These are phyloP conservation scores for Coelinius sp. DNA, from an alignment of 2,888 invertebrate genomes.

Conservation along the genomic window DNA sequence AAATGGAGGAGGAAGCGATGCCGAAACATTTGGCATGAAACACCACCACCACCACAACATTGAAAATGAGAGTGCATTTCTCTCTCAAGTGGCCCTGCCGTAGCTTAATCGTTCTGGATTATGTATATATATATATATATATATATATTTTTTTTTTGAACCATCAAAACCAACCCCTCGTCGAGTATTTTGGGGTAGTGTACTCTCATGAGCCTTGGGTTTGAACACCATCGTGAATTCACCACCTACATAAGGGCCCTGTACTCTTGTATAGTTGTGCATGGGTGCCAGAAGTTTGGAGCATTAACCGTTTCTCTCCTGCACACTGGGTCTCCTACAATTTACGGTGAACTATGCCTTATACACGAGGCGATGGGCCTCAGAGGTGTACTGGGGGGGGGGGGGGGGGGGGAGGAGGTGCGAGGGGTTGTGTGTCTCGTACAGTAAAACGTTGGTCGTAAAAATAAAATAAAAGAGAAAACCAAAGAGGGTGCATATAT, in stretches of 20 bases:
- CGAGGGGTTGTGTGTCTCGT: no score
- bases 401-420: conserved; percentile 25
- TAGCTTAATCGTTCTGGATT: conserved; percentile 16
- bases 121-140: no score
- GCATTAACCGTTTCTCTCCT: conserved; percentile 33
- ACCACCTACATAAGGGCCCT: not conserved
- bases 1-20: conserved; percentile 2
- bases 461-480: conserved; percentile 27
- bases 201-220: not conserved
- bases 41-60: not conserved
- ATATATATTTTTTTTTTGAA: no score
- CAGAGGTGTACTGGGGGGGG: conserved; percentile 35
- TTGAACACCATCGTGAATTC: conserved; percentile 15
- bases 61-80: conserved; percentile 12
- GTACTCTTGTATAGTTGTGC: conserved; percentile 1
- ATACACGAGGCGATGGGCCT: conserved; percentile 32
- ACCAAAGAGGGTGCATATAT: conserved; percentile 14
- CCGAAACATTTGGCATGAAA: conserved; percentile 23
- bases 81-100: not conserved
- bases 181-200: not conserved
- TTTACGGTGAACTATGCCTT: conserved; percentile 45
- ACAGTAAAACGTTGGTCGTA: conserved; percentile 17
- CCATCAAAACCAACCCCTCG: not conserved
- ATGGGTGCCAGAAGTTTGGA: conserved; percentile 28
- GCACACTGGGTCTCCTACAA: conserved; percentile 42